Percentiles rank a stretch among this genome's conserved stretches.
Conservation (phyloP, 2,888 invertebrate species). For the Orgyia antiqua region DNA sequence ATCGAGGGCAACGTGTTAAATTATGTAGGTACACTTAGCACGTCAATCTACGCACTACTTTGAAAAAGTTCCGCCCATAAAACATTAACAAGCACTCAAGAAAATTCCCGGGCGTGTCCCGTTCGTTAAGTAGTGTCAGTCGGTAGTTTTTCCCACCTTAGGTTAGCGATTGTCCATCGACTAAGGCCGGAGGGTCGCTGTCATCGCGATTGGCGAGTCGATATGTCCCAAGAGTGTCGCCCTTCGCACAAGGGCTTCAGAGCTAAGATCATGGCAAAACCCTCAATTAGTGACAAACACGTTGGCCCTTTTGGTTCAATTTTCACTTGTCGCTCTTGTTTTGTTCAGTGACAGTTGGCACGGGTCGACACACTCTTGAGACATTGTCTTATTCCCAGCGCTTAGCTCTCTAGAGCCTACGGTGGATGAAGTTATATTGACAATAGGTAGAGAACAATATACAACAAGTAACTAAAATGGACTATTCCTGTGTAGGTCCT, state of each 20-base stretch:
- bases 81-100: constrained; percentile 79
- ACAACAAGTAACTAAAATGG: no score
- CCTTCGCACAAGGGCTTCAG: constrained; percentile 50
- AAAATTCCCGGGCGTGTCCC: constrained; percentile 69
- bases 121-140: constrained; percentile 75
- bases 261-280: constrained; percentile 70
- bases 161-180: constrained; percentile 44
- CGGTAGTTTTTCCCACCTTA: constrained; percentile 76
- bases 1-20: constrained; percentile 66
- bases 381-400: constrained; percentile 43
- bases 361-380: constrained; percentile 52
- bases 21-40: constrained; percentile 74
- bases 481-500: no score
- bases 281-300: constrained; percentile 74
- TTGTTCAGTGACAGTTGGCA: constrained; percentile 65
- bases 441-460: background rate
- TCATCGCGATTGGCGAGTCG: constrained; percentile 72
- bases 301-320: constrained; percentile 56
- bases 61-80: constrained; percentile 76
- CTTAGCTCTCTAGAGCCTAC: constrained; percentile 13
- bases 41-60: constrained; percentile 72
- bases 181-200: constrained; percentile 63
- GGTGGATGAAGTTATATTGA: constrained; percentile 7
- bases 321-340: constrained; percentile 70
- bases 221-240: constrained; percentile 70